Evolutionary conservation across 1,140 invertebrate genomes (phyloP).

Genomic region (Drosophila kurseongensis): DNA sequence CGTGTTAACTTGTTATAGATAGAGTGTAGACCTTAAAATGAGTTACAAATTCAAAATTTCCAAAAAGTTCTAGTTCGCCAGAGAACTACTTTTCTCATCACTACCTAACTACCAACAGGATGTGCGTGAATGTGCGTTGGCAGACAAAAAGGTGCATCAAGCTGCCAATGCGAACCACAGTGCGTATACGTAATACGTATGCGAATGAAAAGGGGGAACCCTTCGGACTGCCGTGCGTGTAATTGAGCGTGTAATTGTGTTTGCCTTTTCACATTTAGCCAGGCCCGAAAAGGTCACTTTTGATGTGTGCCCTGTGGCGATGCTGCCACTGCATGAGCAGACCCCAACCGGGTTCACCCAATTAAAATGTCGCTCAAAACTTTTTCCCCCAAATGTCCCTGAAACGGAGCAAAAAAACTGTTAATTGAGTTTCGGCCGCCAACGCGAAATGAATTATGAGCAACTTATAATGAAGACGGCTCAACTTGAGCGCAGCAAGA

Average conservation of each 20-base stretch:
- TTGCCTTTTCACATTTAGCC: slow-evolving; percentile 54
- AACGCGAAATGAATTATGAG: slow-evolving; percentile 57
- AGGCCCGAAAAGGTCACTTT: slow-evolving; percentile 55
- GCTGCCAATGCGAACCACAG: slow-evolving; percentile 25
- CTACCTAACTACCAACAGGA: neutral
- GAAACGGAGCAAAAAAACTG: slow-evolving; percentile 25
- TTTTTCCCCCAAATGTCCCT: slow-evolving; percentile 19
- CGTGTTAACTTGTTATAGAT: no score
- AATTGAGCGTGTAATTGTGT: slow-evolving; percentile 70
- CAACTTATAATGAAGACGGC: slow-evolving; percentile 39
- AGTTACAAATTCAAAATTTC: neutral
- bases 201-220: no score
- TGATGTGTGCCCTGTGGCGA: slow-evolving; percentile 26
- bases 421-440: slow-evolving; percentile 64
- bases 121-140: neutral
- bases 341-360: slow-evolving; percentile 14
- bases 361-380: slow-evolving; percentile 59
- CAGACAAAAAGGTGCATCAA: slow-evolving; percentile 20
- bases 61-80: neutral
- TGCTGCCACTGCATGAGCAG: slow-evolving; percentile 38
- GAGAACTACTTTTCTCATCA: neutral
- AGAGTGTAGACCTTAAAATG: no score
- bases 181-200: slow-evolving; percentile 57
- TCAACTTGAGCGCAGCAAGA: slow-evolving; percentile 84
- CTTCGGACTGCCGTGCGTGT: slow-evolving; percentile 42